Conservation (phyloP, 2,797 vertebrate genomes). For the Tiaroga cobitis region DNA sequence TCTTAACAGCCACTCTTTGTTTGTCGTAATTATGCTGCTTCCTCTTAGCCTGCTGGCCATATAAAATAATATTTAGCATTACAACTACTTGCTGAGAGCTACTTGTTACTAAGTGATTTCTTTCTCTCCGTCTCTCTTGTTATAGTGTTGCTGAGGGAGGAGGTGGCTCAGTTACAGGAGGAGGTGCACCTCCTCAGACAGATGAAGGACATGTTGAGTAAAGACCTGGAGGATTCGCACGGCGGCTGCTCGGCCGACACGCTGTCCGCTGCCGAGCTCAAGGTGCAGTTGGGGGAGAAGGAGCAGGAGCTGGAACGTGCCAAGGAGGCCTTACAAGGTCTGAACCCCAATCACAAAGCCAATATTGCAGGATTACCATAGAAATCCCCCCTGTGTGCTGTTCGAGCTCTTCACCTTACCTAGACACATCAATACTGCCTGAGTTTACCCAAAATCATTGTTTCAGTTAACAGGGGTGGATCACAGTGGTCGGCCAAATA, state of each 20-base stretch:
- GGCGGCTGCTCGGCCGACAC: constrained; percentile 80
- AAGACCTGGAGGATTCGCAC: constrained; percentile 85
- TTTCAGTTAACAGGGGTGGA: constrained; percentile 5
- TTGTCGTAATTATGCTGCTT: background rate
- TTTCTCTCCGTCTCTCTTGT: constrained; percentile 48
- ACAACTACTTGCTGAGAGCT: constrained; percentile 26
- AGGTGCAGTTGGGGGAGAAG: constrained; percentile 85
- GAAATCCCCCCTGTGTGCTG: constrained; percentile 26
- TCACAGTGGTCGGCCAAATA: background rate
- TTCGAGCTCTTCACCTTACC: background rate
- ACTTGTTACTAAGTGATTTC: constrained; percentile 44
- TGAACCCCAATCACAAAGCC: constrained; percentile 56
- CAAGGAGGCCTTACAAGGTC: constrained; percentile 88
- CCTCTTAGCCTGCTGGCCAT: constrained; percentile 31
- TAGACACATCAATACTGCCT: constrained; percentile 17
- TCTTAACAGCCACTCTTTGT: constrained; percentile 22
- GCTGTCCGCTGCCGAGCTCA: constrained; percentile 83
- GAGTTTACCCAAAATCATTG: constrained; percentile 15
- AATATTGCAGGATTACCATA: constrained; percentile 12
- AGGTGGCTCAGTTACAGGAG: constrained; percentile 85
- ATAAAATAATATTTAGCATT: background rate
- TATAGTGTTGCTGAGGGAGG: constrained; percentile 76
- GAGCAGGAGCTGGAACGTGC: constrained; percentile 85
- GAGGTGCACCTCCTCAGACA: constrained; percentile 86
- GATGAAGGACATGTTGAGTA: constrained; percentile 87